phyloP scores from a whole-genome alignment of 2,888 invertebrate genomes.

The Drosophila meridiana region DNA sequence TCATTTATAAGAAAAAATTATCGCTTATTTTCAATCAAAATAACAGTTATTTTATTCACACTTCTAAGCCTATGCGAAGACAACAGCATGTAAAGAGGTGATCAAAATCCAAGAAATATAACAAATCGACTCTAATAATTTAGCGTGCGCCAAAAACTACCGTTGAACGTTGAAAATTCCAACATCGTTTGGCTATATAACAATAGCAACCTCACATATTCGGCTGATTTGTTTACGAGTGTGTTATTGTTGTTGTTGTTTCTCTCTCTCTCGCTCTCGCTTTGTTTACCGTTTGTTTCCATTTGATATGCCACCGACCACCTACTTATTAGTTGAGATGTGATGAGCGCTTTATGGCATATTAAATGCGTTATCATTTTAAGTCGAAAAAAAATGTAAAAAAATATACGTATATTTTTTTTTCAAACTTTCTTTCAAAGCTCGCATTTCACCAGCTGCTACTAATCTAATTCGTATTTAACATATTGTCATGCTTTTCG shows the following conservation, averaged over 20 bases:
- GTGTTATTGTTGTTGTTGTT: slow-evolving; percentile 3
- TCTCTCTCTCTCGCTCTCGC: slow-evolving; percentile 11
- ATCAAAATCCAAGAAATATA: slow-evolving; percentile 52
- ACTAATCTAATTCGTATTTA: slow-evolving; percentile 24
- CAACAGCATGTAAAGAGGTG: slow-evolving; percentile 31
- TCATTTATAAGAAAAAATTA: slow-evolving; percentile 46
- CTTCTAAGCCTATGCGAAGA: slow-evolving; percentile 59
- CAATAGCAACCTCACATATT: slow-evolving; percentile 53
- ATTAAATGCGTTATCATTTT: slow-evolving; percentile 64
- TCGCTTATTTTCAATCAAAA: slow-evolving; percentile 41
- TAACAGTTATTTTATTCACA: slow-evolving; percentile 68
- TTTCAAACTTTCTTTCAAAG: slow-evolving; percentile 56
- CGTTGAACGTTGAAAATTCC: slow-evolving; percentile 48
- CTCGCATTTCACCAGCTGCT: slow-evolving; percentile 29
- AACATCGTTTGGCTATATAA: slow-evolving; percentile 29
- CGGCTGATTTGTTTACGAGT: slow-evolving; percentile 60
- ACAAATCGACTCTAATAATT: slow-evolving; percentile 72
- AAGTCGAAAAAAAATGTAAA: slow-evolving; percentile 26
- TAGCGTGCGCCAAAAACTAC: slow-evolving; percentile 78
- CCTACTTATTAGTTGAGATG: slow-evolving; percentile 54
- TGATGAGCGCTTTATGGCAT: slow-evolving; percentile 52
- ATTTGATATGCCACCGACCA: slow-evolving; percentile 41
- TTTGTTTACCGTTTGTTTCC: slow-evolving; percentile 33
- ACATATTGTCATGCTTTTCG: slow-evolving; percentile 21
- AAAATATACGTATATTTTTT: slow-evolving; percentile 27